These are phyloP conservation scores for Tympanuchus pallidicinctus DNA, from an alignment of 2,113 vertebrate species.

Conservation along the genomic window DNA sequence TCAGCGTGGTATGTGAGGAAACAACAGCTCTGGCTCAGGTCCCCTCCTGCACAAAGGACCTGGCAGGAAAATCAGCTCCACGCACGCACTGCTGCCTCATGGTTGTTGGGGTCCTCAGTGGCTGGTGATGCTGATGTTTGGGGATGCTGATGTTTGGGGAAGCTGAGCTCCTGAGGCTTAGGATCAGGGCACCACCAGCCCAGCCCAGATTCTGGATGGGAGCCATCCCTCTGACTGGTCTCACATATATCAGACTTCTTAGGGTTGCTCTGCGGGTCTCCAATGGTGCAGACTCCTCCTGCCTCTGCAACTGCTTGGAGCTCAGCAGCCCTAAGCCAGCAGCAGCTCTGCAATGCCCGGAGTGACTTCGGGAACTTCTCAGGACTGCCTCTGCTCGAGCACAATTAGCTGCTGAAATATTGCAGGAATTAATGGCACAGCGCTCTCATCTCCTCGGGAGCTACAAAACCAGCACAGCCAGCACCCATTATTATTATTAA, in stretches of 20 bases:
- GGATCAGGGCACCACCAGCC: background rate
- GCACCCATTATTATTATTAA: conserved; percentile 64
- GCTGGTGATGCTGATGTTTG: background rate
- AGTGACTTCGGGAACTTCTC: background rate
- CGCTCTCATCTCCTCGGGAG: conserved; percentile 48
- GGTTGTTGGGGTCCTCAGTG: background rate
- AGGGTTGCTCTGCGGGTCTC: background rate
- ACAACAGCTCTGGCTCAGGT: background rate
- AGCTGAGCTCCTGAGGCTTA: background rate
- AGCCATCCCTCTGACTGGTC: background rate
- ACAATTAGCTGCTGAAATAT: conserved; percentile 65
- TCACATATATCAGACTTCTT: accelerated
- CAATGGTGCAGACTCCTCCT: background rate
- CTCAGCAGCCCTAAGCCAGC: background rate
- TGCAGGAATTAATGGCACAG: conserved; percentile 55
- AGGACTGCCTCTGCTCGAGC: conserved; percentile 22
- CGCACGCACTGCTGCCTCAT: background rate
- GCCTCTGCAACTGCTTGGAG: background rate
- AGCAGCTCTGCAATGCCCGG: background rate
- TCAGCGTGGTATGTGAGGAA: background rate
- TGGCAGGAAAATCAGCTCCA: accelerated
- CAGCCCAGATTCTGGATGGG: background rate
- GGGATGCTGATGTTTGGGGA: background rate
- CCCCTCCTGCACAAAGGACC: background rate
- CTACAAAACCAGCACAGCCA: conserved; percentile 17